Conservation (phyloP, 92 coral and sea anemone genomes). For the Umimayanthus chanpuru region DNA sequence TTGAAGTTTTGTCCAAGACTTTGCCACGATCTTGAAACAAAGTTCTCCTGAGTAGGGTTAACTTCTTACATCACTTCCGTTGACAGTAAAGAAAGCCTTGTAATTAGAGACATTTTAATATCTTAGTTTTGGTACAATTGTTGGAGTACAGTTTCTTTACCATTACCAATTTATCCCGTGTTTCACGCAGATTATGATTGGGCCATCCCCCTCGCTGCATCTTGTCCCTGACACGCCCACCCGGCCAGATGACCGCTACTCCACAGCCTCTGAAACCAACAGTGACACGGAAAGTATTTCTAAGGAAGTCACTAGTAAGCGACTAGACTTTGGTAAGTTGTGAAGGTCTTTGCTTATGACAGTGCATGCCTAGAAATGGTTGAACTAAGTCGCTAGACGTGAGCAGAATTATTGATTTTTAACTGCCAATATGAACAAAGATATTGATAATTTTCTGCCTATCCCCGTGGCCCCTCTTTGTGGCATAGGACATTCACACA, state of each 20-base stretch:
- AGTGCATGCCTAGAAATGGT: background rate
- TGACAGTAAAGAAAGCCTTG: no score
- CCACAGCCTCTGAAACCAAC: constrained; percentile 8
- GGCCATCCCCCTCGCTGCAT: constrained; percentile 34
- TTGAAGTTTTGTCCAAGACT: no score
- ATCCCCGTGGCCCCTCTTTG: no score
- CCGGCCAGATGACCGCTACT: constrained; percentile 6
- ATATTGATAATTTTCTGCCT: no score
- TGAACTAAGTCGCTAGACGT: background rate
- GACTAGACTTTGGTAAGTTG: constrained; percentile 47
- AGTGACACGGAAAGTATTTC: constrained; percentile 23
- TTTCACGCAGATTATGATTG: constrained; percentile 21
- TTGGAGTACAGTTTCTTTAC: no score
- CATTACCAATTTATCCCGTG: no score
- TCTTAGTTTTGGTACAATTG: no score
- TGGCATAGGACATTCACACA: no score
- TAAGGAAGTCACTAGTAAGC: constrained; percentile 23
- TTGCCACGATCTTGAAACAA: no score
- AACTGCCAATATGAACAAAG: background rate
- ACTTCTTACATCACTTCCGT: no score
- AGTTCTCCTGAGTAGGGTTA: no score
- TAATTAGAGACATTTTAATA: no score
- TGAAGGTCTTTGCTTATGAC: background rate
- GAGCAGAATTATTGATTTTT: background rate
- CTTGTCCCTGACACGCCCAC: constrained; percentile 47